Evolutionary conservation across 2,797 vertebrate species (phyloP).

Genomic region (Urophycis tenuis): DNA sequence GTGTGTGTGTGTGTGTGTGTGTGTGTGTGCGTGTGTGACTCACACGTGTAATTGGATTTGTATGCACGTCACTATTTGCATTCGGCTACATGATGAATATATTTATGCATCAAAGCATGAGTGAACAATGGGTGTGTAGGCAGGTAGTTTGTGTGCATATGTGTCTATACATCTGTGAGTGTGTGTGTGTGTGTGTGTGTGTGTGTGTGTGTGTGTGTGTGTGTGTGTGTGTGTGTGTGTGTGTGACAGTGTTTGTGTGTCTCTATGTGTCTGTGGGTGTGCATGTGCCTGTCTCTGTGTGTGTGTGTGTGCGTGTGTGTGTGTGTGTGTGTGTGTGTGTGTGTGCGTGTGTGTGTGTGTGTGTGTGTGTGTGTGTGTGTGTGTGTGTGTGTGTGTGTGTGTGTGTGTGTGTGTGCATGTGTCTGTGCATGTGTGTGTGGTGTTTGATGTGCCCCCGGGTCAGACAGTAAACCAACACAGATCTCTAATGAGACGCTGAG

Average conservation of each 20-base stretch:
- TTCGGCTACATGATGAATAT: too few species aligned
- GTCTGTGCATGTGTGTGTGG: background rate
- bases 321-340: background rate
- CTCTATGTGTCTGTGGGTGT: background rate
- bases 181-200: too few species aligned
- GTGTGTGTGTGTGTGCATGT: background rate
- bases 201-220: background rate
- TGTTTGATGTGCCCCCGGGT: conserved; percentile 8
- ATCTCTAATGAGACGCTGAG: conserved; percentile 10
- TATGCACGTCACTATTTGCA: too few species aligned
- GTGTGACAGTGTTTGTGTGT: background rate
- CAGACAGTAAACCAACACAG: background rate
- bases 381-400: background rate
- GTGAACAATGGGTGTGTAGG: too few species aligned
- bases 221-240: background rate
- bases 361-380: background rate
- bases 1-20: too few species aligned
- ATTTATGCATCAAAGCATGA: too few species aligned
- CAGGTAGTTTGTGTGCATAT: too few species aligned
- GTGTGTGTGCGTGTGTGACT: too few species aligned
- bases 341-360: background rate
- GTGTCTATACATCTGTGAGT: too few species aligned
- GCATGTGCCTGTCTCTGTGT: background rate
- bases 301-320: background rate
- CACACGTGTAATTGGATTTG: too few species aligned